Conservation (phyloP, 2,113 vertebrate genomes). For the Calyptommatus sinebrachiatus region DNA sequence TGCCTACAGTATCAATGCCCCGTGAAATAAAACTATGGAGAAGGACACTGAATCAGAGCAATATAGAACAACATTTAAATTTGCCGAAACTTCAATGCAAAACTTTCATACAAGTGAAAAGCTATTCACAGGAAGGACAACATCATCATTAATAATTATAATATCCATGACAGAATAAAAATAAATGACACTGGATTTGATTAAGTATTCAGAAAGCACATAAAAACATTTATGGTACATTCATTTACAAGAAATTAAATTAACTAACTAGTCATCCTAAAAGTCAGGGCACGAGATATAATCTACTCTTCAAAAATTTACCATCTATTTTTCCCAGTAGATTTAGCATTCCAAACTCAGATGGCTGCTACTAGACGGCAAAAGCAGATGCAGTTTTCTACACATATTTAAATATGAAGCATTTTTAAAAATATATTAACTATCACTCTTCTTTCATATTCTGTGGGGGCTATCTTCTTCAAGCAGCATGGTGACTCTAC, state of each 20-base stretch:
- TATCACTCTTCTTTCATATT: no score
- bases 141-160: constrained; percentile 13
- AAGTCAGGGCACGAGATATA: not conserved
- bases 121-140: constrained; percentile 13
- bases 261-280: not conserved
- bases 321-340: no score
- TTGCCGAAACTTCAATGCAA: constrained; percentile 9
- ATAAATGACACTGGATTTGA: not conserved
- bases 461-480: no score
- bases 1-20: constrained; percentile 28
- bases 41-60: constrained; percentile 11
- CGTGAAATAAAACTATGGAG: constrained; percentile 16
- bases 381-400: no score
- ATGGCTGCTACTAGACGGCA: no score
- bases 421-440: no score
- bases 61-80: constrained; percentile 28
- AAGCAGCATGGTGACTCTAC: no score
- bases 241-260: no score
- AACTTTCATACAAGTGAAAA: constrained; percentile 20
- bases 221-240: no score
- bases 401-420: no score
- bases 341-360: no score
- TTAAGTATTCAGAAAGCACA: not conserved
- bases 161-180: not conserved
- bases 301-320: no score